A percentile compares a stretch with the other conserved stretches of the same genome.
phyloP scores from a whole-genome alignment of 2,888 invertebrate species.

The Microdon myrmicae region DNA sequence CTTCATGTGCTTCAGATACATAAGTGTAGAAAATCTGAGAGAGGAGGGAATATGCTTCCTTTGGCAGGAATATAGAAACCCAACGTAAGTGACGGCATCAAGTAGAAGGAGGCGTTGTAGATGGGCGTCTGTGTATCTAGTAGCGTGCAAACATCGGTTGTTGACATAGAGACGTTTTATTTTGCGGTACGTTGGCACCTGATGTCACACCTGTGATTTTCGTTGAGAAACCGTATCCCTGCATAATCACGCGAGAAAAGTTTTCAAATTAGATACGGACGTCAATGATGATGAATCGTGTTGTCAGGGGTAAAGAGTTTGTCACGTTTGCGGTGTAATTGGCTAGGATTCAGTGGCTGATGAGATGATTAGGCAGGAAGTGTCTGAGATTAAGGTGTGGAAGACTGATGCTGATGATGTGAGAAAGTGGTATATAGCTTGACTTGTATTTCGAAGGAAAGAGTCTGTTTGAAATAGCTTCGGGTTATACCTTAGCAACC shows the following conservation, averaged over 20 bases:
- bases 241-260: conserved; percentile 35
- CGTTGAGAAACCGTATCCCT: conserved; percentile 8
- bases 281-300: conserved; percentile 34
- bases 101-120: no score
- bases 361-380: background rate
- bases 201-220: conserved; percentile 46
- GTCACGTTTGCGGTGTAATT: conserved; percentile 28
- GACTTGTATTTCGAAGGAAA: no score
- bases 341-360: conserved; percentile 8
- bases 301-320: conserved; percentile 29
- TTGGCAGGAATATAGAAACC: no score
- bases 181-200: conserved; percentile 35
- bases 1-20: conserved; percentile 11
- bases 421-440: no score
- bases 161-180: conserved; percentile 29
- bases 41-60: background rate
- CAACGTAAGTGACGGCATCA: no score
- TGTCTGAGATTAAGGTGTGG: no score
- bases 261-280: conserved; percentile 42
- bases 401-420: no score
- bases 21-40: conserved; percentile 1
- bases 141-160: conserved; percentile 15
- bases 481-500: no score
- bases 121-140: conserved; percentile 7
- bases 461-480: no score